Evolutionary conservation across 2,888 invertebrate genomes (phyloP).

Genomic region (Macrostomum cliftonense): DNA sequence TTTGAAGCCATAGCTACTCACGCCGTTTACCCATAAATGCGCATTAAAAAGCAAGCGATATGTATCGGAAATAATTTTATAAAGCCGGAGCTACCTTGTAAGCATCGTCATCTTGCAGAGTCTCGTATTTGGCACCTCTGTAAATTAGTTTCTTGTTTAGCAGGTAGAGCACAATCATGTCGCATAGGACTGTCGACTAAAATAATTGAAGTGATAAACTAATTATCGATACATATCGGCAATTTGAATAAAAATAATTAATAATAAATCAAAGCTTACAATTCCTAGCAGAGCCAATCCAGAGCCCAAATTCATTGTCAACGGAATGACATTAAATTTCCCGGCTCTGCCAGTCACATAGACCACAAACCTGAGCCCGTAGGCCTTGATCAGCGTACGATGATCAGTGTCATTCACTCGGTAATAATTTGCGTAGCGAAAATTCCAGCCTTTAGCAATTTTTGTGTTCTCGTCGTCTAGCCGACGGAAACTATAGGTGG

Average conservation of each 20-base stretch:
- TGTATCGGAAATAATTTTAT: too few species aligned
- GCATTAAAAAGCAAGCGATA: too few species aligned
- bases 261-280: conserved; percentile 34
- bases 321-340: conserved; percentile 39
- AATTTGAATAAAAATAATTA: too few species aligned
- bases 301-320: conserved; percentile 40
- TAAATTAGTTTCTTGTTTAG: conserved; percentile 31
- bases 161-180: conserved; percentile 37
- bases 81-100: neutral
- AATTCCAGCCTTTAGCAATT: conserved; percentile 16
- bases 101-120: conserved; percentile 2
- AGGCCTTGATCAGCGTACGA: conserved; percentile 38
- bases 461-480: conserved; percentile 26
- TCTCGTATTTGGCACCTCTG: conserved; percentile 30
- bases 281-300: conserved; percentile 40
- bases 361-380: conserved; percentile 40
- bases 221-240: neutral
- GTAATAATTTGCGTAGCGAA: conserved; percentile 34
- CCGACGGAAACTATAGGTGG: conserved; percentile 27
- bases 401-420: conserved; percentile 18
- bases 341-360: conserved; percentile 39
- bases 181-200: conserved; percentile 40
- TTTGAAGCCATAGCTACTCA: too few species aligned
- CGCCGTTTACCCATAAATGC: too few species aligned
- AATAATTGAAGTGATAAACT: conserved; percentile 4